Conservation (phyloP, 2,113 vertebrate species). For the Cichladusa arquata region DNA sequence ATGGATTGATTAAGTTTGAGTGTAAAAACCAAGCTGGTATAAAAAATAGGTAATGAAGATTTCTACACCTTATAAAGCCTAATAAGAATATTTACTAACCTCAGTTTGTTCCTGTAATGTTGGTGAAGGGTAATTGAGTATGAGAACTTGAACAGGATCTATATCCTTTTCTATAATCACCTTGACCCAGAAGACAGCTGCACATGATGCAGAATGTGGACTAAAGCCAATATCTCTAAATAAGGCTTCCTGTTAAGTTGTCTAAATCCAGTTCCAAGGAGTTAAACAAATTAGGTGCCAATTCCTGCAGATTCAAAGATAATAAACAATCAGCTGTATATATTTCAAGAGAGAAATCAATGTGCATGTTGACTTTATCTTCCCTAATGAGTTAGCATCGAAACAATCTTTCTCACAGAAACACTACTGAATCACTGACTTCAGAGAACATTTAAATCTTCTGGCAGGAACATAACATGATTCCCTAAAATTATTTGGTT, state of each 20-base stretch:
- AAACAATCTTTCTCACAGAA: not conserved
- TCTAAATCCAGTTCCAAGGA: not conserved
- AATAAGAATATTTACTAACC: not conserved
- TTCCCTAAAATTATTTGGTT: not conserved
- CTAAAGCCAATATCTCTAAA: not conserved
- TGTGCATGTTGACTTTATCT: not conserved
- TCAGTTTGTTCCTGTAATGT: not conserved
- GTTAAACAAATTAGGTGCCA: not conserved
- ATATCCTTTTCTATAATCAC: not conserved
- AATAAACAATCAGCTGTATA: not conserved
- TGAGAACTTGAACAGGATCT: not conserved
- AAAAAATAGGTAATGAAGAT: not conserved
- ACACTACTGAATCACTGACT: not conserved
- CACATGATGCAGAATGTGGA: not conserved
- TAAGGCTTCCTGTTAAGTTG: not conserved
- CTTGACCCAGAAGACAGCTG: not conserved
- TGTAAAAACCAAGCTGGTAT: not conserved
- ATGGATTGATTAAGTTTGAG: not conserved
- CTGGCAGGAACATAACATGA: not conserved
- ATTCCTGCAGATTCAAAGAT: not conserved
- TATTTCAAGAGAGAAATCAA: not conserved
- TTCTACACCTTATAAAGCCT: not conserved
- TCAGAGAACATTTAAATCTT: slow-evolving; percentile 8
- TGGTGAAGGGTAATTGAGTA: not conserved
- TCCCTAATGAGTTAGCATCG: not conserved